Base-by-base conservation (phyloP, 53 echinoderm and acorn worm species). In the Arbacia lixula region DNA sequence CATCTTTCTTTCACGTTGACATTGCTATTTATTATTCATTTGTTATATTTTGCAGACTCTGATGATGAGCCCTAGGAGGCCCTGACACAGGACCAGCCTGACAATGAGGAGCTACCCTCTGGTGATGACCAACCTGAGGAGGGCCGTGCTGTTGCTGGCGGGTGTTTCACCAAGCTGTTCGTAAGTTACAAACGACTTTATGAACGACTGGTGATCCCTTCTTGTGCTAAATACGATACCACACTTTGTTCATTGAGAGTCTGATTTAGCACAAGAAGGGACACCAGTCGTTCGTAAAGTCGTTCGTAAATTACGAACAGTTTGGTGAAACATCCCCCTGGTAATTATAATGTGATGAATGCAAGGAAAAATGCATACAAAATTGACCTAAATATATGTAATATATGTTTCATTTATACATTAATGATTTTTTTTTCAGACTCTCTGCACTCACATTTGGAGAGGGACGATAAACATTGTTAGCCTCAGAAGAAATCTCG, bases 31-130 rank as follows among this genome's bases (percentile, higher is more conserved):
- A 60, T 60, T 60, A 60, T 60, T 60, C 26, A 3, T 60, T 60
- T 60, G 60, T 60, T 60, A 60, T 60, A 60, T 60, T 60, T 60
- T 60, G 60, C 60, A 60, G 60, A 60, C 60, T 26, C 60, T 60
- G 60, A 60, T 60, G 60, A 60, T 31, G 60, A 60, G 27, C 26
- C 27, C 60, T 27, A 60, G 29, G 60, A 60, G 60, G 60, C 60
- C 60, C 60, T 60, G 60, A 60, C 60, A 60, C 60, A 60, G 60
- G 60, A 60, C 60, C 60, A 60, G 60, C 60, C 60, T 1, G 60
- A 60, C 60, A 14, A 60, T 60, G 60, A 60, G 60, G 60, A 25
- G 29, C 60, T 60, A 60, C 60, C 60, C 60, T n/a, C 60, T 60
- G 60, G 60, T 60, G 60, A 60, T 60, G 60, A 60, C 60, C 60